Conservation (phyloP, 2,888 invertebrate species). For the Melikaiella ostensackeni region DNA sequence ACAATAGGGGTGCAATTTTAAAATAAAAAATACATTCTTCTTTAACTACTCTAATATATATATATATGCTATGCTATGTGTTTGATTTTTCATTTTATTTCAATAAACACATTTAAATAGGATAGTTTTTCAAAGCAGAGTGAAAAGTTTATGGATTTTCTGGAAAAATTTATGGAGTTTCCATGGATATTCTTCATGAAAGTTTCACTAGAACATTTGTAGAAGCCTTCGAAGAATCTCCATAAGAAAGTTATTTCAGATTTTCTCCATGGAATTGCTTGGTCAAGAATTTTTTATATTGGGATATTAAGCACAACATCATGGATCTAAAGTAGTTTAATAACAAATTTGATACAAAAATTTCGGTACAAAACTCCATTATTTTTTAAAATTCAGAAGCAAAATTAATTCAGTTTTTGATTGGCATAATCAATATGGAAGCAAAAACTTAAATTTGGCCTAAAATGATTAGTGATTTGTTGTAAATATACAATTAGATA, state of each 20-base stretch:
- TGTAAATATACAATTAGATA: not conserved
- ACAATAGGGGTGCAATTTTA: not conserved
- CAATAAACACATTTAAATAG: not conserved
- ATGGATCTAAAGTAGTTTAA: not conserved
- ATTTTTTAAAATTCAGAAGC: too few species aligned
- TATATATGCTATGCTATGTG: not conserved
- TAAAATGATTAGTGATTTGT: not conserved
- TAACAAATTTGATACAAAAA: not conserved
- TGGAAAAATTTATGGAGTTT: too few species aligned
- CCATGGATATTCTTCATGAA: too few species aligned
- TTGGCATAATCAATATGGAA: too few species aligned
- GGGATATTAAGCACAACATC: not conserved
- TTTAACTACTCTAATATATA: not conserved
- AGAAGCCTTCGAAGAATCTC: too few species aligned
- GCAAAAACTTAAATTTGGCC: not conserved
- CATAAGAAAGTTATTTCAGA: too few species aligned
- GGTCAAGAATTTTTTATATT: too few species aligned
- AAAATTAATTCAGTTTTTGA: too few species aligned
- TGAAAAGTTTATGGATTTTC: too few species aligned
- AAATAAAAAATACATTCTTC: not conserved
- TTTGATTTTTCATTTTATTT: not conserved
- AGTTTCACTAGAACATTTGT: too few species aligned
- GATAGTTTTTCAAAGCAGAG: too few species aligned
- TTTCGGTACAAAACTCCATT: not conserved
- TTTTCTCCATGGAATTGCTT: too few species aligned